Evolutionary conservation across 2,888 invertebrate genomes (phyloP), one percentile per base, ranked within the genome.

Genomic region (Cheilosia urbana): DNA sequence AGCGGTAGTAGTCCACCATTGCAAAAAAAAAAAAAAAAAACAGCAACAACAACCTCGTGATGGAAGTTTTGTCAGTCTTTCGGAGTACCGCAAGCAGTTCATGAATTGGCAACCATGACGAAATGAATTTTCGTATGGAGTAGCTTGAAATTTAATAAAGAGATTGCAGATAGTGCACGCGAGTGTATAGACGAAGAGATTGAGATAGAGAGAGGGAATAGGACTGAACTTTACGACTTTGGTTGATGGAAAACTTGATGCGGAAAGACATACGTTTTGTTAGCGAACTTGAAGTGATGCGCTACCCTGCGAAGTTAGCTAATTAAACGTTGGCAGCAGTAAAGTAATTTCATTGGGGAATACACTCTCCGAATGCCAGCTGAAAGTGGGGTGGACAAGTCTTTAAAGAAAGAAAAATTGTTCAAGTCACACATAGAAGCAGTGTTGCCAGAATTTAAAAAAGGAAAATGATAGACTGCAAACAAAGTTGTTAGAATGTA

Each of bases 291-390:
- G 19, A 55, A 57, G 55, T 55, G 42, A 34, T 68, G 55, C 34
- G 34, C 30, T 24, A 1, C 34, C 11, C 19, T n/a, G n/a, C 30
- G n/a, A 69, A 21, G 34, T 34, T 69, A 7, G 45, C 55, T 45
- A 69, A 66, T 47, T 55, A 34, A 27, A 21, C 30, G 30, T 9
- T 45, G 7, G 19, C 27, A 15, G 4, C 24, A 4, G 5, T 15
- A 24, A 51, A 17, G 40, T 68, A 40, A 68, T 55, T 68, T 53
- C 40, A 42, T 68, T 55, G 27, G 27, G 15, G 40, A 55, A 68
- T 55, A 19, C 42, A 53, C 37, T 53, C 53, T 66, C 4, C 37
- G 13, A 40, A 9, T 30, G 30, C 9, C 30, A 30, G 3, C 7
- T 11, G 27, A 21, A 3, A 6, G 51, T 2, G 17, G 17, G n/a